Evolutionary conservation across 2,888 invertebrate genomes (phyloP).

Genomic region (Timandra comae): DNA sequence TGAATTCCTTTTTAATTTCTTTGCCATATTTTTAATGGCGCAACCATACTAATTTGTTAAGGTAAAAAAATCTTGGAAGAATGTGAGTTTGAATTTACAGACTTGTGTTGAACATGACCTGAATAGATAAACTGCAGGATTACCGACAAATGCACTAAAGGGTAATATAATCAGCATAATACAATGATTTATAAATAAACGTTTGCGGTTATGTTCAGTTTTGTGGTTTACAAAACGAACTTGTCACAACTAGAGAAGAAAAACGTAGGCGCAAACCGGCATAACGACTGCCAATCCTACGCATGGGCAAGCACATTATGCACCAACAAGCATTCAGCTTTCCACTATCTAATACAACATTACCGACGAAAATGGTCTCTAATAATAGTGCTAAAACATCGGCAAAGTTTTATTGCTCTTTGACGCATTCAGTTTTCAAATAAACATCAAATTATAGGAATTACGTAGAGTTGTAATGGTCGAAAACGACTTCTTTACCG

Average conservation of each 20-base stretch:
- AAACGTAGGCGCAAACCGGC: slow-evolving; percentile 7
- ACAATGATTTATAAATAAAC: no score
- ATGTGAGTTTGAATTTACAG: no score
- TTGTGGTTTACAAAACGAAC: no score
- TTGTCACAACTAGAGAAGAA: slow-evolving; percentile 4
- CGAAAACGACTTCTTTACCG: neutral
- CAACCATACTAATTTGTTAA: no score
- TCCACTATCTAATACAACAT: slow-evolving; percentile 11
- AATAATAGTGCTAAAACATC: slow-evolving; percentile 10
- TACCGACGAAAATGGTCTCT: slow-evolving; percentile 3
- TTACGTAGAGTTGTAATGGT: neutral
- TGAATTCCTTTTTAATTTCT: no score
- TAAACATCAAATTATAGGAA: slow-evolving; percentile 21
- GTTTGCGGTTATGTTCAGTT: no score
- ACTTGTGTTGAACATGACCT: no score
- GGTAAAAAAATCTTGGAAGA: no score
- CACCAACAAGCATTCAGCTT: slow-evolving; percentile 9
- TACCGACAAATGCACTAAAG: no score
- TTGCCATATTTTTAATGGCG: no score
- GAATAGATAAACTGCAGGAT: no score
- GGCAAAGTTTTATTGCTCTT: slow-evolving; percentile 15
- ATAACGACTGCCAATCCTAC: slow-evolving; percentile 10
- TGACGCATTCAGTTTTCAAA: slow-evolving; percentile 23
- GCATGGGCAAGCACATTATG: slow-evolving; percentile 12
- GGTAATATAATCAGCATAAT: no score